Base-by-base conservation (phyloP, 1,140 invertebrate genomes). In the Trichonephila clavipes region DNA sequence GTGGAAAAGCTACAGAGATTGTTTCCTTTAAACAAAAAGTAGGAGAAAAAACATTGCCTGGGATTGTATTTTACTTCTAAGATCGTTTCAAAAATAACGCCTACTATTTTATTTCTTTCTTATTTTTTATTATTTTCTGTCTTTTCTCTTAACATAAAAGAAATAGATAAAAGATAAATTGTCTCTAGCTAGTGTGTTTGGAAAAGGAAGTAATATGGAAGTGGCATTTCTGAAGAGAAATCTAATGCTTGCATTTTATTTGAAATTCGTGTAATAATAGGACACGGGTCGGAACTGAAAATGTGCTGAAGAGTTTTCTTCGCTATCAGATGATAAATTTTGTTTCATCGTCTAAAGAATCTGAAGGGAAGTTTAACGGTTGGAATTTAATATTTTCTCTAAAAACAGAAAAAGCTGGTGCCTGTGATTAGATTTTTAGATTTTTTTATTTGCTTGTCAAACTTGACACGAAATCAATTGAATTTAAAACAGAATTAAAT, bases 11-110 rank as follows among this genome's bases (percentile, higher is more conserved):
- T 14, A 62, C 28, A 51, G 12, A 88, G 87, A 88, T 88, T 69
- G 87, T 69, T 88, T 88, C 58, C 24, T 62, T 44, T 40, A 40
- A 62, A 40, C 34, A 61, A 86, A 62, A 86, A 44, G 51, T 18
- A 19, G 51, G 51, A 51, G 24, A 24, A 62, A 87, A 87, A 51
- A 24, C 28, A 61, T 62, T 28, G 58, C 4, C 18, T 59, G 28
- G 18, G 85, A 62, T 87, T 87, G 85, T 62, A 87, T 88, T 88
- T 88, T 88, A 28, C 64, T 69, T 69, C 51, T 69, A 28, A 69
- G 64, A 88, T 66, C 87, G 34, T 69, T 69, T 51, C 34, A 44
- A 51, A 66, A 88, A 69, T 12, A 88, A 19, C n/a, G 86, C 51
- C 28, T 18, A 6, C 24, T 59, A 8, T 19, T 7, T 16, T 62